Base-by-base conservation (phyloP, 2,113 vertebrate genomes). In the Mionectes macconnelli region DNA sequence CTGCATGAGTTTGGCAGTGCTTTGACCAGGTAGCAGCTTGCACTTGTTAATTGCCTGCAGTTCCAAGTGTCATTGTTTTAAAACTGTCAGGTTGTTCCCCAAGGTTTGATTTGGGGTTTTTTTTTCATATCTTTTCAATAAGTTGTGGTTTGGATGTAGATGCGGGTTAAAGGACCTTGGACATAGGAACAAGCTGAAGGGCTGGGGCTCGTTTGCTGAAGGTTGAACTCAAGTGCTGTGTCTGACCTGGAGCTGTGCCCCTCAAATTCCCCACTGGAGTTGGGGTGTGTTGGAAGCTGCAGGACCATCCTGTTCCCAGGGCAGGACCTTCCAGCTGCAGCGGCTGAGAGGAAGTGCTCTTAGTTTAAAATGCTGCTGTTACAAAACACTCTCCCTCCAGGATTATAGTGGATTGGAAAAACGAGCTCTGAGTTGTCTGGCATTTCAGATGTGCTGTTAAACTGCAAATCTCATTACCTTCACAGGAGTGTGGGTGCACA, bases 381-480 rank as follows among this genome's bases (percentile, higher is more conserved):
- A 62, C 40, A 74, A n/a, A 94, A 77, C 77, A 53, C 67, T 19
- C 75, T 93, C 68, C 55, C 25, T 63, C 67, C 75, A 7, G 93
- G 92, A 66, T 77, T 84, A n/a, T 1, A 42, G 72, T 0, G 1
- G 42, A 12, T 79, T 81, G 76, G 87, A 59, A 42, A n/a, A 89
- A 55, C 9, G 55, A 93, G 90, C 87, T 55, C 22, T 47, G 59
- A 4, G 15, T 63, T 60, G 62, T 91, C 78, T 59, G 89, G 76
- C 35, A 2, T 90, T 90, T 86, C 76, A 67, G 87, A 84, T 84
- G 87, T 90, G 79, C 87, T 84, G 59, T 70, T 91, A 13, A 80
- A 87, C 87, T 80, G 82, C 90, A 95, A 88, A 94, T 91, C 85
- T 90, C 75, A 37, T 94, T 91, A 50, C 84, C 55, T 91, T 80